These are phyloP conservation scores for Scopus umbretta DNA, from an alignment of 2,113 vertebrate genomes.

Conservation along the genomic window DNA sequence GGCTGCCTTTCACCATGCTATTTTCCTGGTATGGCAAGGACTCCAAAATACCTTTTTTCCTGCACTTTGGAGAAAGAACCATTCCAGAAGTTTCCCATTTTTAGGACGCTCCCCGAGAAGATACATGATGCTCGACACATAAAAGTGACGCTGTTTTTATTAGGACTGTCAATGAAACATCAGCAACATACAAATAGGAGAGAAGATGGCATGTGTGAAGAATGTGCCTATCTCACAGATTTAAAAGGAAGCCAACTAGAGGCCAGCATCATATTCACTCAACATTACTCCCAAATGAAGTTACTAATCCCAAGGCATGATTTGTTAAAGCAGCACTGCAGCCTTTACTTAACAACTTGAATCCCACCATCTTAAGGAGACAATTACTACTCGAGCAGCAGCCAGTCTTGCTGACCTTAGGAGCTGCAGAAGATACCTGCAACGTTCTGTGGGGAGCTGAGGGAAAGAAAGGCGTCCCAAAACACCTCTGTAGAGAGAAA, in stretches of 20 bases:
- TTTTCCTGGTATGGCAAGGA: not conserved
- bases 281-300: not conserved
- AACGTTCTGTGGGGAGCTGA: not conserved
- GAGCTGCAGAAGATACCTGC: not conserved
- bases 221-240: not conserved
- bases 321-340: not conserved
- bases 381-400: not conserved
- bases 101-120: not conserved
- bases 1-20: not conserved
- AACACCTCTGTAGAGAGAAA: not conserved
- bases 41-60: not conserved
- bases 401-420: not conserved
- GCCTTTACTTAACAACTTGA: not conserved
- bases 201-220: not conserved
- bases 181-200: not conserved
- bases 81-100: not conserved
- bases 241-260: not conserved
- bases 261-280: not conserved
- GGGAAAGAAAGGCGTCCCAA: not conserved
- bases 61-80: not conserved
- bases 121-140: not conserved
- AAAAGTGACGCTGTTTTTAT: not conserved
- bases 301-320: not conserved
- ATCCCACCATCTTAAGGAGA: not conserved
- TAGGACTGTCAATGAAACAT: not conserved